phyloP scores from a whole-genome alignment of 1,140 invertebrate species.

The Drosophila albomicans region DNA sequence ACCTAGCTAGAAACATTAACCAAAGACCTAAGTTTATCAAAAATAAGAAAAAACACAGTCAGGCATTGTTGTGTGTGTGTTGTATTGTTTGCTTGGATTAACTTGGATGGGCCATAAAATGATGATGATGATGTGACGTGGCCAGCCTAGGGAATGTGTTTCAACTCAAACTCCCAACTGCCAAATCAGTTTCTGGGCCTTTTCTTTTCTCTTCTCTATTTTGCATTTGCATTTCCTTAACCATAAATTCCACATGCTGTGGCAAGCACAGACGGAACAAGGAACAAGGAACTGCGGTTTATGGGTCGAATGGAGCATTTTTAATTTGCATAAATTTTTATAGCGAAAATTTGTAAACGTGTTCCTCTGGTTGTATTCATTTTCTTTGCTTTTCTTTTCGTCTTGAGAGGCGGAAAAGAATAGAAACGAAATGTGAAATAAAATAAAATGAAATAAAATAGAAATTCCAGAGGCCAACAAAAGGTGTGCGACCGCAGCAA shows the following conservation, averaged over 20 bases:
- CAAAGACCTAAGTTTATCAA: not conserved
- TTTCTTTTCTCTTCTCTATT: not conserved
- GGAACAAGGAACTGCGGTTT: conserved; percentile 21
- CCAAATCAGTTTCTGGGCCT: conserved; percentile 31
- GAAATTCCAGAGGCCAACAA: conserved; percentile 58
- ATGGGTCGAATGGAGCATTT: conserved; percentile 37
- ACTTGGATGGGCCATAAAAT: conserved; percentile 5
- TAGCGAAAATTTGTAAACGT: conserved; percentile 52
- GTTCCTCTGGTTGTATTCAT: conserved; percentile 21
- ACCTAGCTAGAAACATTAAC: not conserved
- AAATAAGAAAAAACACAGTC: not conserved
- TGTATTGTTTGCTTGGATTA: not conserved
- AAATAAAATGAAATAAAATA: conserved; percentile 62
- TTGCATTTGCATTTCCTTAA: conserved; percentile 56
- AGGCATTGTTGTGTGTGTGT: not conserved
- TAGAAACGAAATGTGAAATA: conserved; percentile 49
- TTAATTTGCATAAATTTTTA: conserved; percentile 73
- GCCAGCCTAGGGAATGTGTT: not conserved
- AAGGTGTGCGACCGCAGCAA: conserved; percentile 54
- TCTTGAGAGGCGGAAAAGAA: conserved; percentile 1
- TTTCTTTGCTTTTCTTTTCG: conserved; percentile 3
- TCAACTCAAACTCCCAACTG: not conserved
- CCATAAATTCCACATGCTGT: conserved; percentile 58
- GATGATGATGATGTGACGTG: conserved; percentile 7
- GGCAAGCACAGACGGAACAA: conserved; percentile 1